These are phyloP conservation scores for Erpetoichthys calabaricus DNA, from an alignment of 2,797 vertebrate species.

Conservation along the genomic window DNA sequence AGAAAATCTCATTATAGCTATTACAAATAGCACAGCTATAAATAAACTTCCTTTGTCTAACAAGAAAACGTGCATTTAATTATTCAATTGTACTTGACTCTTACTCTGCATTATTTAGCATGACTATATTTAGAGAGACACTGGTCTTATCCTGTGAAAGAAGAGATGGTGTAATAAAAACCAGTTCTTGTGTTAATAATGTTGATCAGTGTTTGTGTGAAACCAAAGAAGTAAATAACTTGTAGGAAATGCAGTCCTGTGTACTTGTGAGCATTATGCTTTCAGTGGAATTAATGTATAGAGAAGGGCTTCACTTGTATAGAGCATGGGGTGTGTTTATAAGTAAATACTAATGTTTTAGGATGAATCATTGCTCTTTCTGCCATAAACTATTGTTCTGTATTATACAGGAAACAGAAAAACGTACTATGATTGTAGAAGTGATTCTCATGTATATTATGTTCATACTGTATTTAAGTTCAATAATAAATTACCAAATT, in stretches of 20 bases:
- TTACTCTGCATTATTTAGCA: conserved; percentile 57
- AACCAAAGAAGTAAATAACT: conserved; percentile 29
- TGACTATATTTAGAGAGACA: conserved; percentile 54
- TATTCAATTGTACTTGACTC: conserved; percentile 58
- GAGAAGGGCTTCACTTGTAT: conserved; percentile 17
- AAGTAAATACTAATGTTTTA: conserved; percentile 6
- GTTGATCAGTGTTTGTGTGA: conserved; percentile 40
- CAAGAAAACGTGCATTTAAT: conserved; percentile 57
- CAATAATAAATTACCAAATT: too few species aligned
- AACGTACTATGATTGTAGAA: too few species aligned
- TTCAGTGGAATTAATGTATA: too few species aligned
- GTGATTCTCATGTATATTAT: too few species aligned
- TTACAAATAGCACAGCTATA: conserved; percentile 22
- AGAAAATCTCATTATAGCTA: conserved; percentile 29
- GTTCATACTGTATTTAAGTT: too few species aligned
- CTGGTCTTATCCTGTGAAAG: conserved; percentile 34
- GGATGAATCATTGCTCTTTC: too few species aligned
- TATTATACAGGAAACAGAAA: too few species aligned
- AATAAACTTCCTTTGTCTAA: conserved; percentile 44
- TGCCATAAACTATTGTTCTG: too few species aligned
- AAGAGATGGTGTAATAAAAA: conserved; percentile 18
- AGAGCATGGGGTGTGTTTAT: conserved; percentile 30
- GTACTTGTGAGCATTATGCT: too few species aligned
- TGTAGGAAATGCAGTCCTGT: conserved; percentile 14
- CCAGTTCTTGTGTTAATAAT: conserved; percentile 35